Conservation (phyloP, 2,113 vertebrate species). For the Pongo abelii region DNA sequence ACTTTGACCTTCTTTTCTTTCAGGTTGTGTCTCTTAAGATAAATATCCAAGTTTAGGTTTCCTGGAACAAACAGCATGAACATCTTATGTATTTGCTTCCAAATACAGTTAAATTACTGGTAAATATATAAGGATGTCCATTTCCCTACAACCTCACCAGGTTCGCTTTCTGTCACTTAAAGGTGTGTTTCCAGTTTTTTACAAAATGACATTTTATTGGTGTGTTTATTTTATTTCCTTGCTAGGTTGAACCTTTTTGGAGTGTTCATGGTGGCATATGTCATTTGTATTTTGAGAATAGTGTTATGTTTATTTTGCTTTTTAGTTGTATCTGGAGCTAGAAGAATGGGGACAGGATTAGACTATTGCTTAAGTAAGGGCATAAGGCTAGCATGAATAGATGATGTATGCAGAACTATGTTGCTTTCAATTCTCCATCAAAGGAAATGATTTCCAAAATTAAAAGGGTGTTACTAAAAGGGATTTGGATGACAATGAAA, state of each 20-base stretch:
- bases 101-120: neutral
- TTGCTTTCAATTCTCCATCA: neutral
- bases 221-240: conserved; percentile 30
- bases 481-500: neutral
- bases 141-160: neutral
- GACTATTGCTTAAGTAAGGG: neutral
- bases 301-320: conserved; percentile 8
- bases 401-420: neutral
- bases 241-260: neutral
- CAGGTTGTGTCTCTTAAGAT: neutral
- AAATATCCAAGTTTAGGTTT: neutral
- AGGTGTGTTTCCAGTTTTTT: neutral
- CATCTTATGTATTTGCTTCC: conserved; percentile 7
- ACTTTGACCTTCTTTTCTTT: neutral
- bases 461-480: neutral
- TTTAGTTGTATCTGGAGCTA: neutral
- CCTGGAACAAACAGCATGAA: neutral
- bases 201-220: neutral
- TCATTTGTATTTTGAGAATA: conserved; percentile 28
- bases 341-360: neutral
- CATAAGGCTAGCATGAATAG: neutral
- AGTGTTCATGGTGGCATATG: neutral
- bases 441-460: conserved; percentile 28
- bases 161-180: neutral
- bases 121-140: neutral